Conservation (phyloP, 2,797 vertebrate species). For the Periophthalmus magnuspinnatus region DNA sequence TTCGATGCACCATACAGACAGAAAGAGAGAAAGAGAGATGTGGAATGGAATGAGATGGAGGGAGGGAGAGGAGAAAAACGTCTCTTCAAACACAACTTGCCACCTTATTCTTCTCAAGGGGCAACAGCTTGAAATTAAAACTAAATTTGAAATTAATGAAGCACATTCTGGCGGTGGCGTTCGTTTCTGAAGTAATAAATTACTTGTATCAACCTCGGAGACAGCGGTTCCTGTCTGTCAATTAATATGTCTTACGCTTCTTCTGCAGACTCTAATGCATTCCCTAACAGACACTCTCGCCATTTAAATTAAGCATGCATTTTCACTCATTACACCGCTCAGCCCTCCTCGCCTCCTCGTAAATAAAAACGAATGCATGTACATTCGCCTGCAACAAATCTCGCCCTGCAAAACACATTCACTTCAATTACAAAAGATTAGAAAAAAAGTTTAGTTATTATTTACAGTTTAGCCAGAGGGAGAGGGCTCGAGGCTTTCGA, state of each 20-base stretch:
- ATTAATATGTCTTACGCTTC: conserved; percentile 99
- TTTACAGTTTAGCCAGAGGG: conserved; percentile 80
- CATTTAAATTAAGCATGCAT: conserved; percentile 99
- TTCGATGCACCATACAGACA: conserved; percentile 75
- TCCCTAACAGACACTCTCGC: conserved; percentile 98
- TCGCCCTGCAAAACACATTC: conserved; percentile 79
- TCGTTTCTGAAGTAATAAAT: conserved; percentile 99
- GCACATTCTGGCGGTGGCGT: conserved; percentile 99
- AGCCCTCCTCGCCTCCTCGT: conserved; percentile 85
- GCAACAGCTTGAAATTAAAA: conserved; percentile 99
- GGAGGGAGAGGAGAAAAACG: conserved; percentile 72
- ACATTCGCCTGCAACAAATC: conserved; percentile 84
- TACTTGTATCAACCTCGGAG: conserved; percentile 99
- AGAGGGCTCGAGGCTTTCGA: conserved; percentile 72
- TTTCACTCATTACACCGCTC: conserved; percentile 94
- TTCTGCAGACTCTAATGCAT: conserved; percentile 96
- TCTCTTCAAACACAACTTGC: conserved; percentile 98
- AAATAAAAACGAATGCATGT: conserved; percentile 93
- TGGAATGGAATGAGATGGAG: conserved; percentile 55
- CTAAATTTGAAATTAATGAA: conserved; percentile 99
- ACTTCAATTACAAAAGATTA: conserved; percentile 83
- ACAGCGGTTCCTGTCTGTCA: conserved; percentile 99
- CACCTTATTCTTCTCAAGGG: conserved; percentile 99
- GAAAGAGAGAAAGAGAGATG: conserved; percentile 50
- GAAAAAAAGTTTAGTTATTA: conserved; percentile 79